phyloP scores from a whole-genome alignment of 2,113 vertebrate species.

The Gadus macrocephalus region DNA sequence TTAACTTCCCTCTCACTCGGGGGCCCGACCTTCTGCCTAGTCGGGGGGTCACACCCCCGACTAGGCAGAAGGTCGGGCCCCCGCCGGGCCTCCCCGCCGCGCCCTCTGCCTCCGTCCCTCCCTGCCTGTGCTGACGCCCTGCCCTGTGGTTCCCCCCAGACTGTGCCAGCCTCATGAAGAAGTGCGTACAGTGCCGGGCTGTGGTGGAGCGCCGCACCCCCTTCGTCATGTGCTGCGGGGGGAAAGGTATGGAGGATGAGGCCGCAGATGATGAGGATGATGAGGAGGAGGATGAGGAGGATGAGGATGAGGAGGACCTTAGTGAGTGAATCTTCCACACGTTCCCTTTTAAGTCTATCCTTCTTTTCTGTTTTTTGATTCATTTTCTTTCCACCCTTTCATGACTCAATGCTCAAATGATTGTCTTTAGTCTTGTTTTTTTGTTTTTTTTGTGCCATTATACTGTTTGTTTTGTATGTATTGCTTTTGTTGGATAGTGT shows the following conservation, averaged over 20 bases:
- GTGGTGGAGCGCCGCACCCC: slow-evolving; percentile 94
- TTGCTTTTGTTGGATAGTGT: slow-evolving; percentile 28
- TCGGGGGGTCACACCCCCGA: no score
- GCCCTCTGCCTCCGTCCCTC: no score
- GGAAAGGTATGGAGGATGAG: slow-evolving; percentile 94
- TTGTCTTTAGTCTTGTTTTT: slow-evolving; percentile 15
- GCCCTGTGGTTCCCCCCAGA: slow-evolving; percentile 64
- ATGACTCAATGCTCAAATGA: slow-evolving; percentile 13
- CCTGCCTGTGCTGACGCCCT: not conserved
- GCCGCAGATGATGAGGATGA: slow-evolving; percentile 83
- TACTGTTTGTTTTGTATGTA: slow-evolving; percentile 33
- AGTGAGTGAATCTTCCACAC: slow-evolving; percentile 85
- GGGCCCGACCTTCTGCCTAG: not conserved
- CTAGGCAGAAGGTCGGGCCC: not conserved
- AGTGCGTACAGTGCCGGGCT: slow-evolving; percentile 97
- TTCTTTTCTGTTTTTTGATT: slow-evolving; percentile 18
- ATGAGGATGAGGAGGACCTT: slow-evolving; percentile 85
- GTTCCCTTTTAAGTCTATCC: slow-evolving; percentile 70
- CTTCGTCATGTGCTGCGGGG: slow-evolving; percentile 94
- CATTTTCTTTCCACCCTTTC: slow-evolving; percentile 18
- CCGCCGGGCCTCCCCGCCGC: no score
- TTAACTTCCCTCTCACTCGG: not conserved
- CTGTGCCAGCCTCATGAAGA: slow-evolving; percentile 98
- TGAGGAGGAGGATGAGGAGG: slow-evolving; percentile 83
- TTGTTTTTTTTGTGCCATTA: slow-evolving; percentile 30